Percentiles rank a stretch among this genome's conserved stretches.
Conservation (phyloP, 2,888 invertebrate species). For the Strigamia transsilvanica region DNA sequence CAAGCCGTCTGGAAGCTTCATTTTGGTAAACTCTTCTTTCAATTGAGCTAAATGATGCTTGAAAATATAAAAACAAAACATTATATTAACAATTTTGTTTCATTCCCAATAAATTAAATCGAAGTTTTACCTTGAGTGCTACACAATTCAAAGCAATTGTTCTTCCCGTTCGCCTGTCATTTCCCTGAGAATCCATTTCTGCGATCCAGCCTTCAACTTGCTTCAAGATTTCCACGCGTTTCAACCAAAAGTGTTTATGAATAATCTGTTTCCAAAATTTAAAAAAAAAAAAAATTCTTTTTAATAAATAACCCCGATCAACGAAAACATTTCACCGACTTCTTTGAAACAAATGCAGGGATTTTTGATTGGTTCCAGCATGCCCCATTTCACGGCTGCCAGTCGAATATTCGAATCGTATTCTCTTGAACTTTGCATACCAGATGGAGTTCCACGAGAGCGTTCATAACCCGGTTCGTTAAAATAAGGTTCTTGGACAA, state of each 20-base stretch:
- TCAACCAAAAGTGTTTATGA: constrained; percentile 92
- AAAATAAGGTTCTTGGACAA: constrained; percentile 93
- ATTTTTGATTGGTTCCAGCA: constrained; percentile 90
- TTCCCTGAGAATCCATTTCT: constrained; percentile 81
- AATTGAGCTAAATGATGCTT: constrained; percentile 84
- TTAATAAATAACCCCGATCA: neutral
- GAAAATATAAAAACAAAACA: constrained; percentile 58
- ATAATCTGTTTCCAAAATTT: constrained; percentile 73
- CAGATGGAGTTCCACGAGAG: constrained; percentile 83
- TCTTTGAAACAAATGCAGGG: constrained; percentile 92
- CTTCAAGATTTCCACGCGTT: constrained; percentile 85
- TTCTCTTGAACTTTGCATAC: constrained; percentile 87
- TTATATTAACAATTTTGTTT: neutral
- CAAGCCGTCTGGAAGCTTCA: constrained; percentile 79
- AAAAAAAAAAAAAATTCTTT: neutral
- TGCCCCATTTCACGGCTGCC: constrained; percentile 94
- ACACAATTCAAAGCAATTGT: constrained; percentile 77
- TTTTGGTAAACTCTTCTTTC: constrained; percentile 83
- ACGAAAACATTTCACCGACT: constrained; percentile 65
- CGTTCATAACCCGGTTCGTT: constrained; percentile 95
- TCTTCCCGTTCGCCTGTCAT: constrained; percentile 80
- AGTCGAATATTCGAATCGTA: constrained; percentile 96
- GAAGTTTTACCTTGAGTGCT: constrained; percentile 68
- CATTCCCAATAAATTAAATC: no score
- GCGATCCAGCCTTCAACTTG: constrained; percentile 91